Evolutionary conservation across 2,797 vertebrate species (phyloP), one percentile per base, ranked within the genome.

Genomic region (Brotula barbata): DNA sequence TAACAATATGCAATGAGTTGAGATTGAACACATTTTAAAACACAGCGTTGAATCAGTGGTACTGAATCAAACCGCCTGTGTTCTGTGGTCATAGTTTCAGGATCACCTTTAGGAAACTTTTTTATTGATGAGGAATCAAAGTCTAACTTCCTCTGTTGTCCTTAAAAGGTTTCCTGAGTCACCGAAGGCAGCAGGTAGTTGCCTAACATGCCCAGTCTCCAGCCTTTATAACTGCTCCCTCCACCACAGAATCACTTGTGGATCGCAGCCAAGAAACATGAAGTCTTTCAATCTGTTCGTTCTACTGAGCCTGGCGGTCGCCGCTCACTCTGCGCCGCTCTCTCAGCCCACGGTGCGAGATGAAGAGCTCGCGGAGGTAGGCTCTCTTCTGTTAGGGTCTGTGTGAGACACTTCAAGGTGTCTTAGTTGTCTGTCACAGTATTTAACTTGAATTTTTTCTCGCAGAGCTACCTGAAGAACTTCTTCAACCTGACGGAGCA

Each of bases 401-500:
- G 6, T 36, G n/a, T n/a, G n/a, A n/a, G n/a, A n/a, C 6, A 36
- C 15, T 3, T 36, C 6, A 36, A 12, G 0, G 8, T 1, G 3
- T 5, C 4, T 14, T 15, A 6, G 1, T 45, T 46, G 6, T 21
- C 5, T 37, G 5, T 14, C n/a, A n/a, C 9, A 1, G 4, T 41
- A 41, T 17, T 3, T 8, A 7, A 41, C 31, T 22, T 44, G 2
- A 13, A 2, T 14, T 44, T 13, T 20, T 12, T 41, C 45, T 69
- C 22, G 8, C 77, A 98, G 95, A 84, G 52, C 7, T 97, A 96
- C 78, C 87, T 97, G 73, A 90, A 88, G 75, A 91, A 76, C 37
- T 93, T 94, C 82, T 98, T 91, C 81, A 82, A 90, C 78, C 79
- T 91, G 53, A 88, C 63, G 3, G 77, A 90, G 13, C 53, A 86